A percentile compares a stretch with the other conserved stretches of the same genome.
phyloP scores from a whole-genome alignment of 2,797 vertebrate genomes.

The Acrocephalus scirpaceus region DNA sequence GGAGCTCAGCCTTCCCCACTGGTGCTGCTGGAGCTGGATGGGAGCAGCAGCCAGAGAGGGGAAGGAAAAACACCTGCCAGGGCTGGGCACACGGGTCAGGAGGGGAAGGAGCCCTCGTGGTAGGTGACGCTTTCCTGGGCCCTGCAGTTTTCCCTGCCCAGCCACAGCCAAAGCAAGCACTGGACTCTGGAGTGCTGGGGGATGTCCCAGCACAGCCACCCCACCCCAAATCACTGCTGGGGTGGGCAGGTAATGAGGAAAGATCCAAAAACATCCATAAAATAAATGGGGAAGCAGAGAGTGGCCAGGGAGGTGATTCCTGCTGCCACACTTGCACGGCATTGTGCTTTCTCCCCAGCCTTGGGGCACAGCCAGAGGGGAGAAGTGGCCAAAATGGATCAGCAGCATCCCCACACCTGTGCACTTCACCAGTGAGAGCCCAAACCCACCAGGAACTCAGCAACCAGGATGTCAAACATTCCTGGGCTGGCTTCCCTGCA shows the following conservation, averaged over 20 bases:
- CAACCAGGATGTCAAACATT: neutral
- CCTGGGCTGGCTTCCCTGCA: neutral
- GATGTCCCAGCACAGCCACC: neutral
- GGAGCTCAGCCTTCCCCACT: neutral
- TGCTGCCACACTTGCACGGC: neutral
- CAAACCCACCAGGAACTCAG: neutral
- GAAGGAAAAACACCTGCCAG: neutral
- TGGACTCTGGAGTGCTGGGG: neutral
- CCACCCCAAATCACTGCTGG: neutral
- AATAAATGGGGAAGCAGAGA: neutral
- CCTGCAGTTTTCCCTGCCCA: neutral
- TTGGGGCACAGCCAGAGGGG: neutral
- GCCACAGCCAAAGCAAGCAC: neutral
- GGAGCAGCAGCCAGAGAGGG: neutral
- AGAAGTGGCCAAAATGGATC: neutral
- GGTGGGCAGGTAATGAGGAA: neutral
- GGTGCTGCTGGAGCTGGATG: neutral
- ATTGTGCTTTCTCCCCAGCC: neutral
- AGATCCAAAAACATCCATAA: neutral
- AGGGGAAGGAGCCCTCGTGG: neutral
- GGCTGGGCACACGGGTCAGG: rapidly evolving
- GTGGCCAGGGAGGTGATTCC: neutral
- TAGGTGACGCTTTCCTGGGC: too few species aligned
- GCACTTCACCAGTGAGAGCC: neutral
- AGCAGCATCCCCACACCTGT: neutral